These are phyloP conservation scores for Gymnocephalus cernua DNA, from an alignment of 2,113 vertebrate genomes.

Conservation along the genomic window DNA sequence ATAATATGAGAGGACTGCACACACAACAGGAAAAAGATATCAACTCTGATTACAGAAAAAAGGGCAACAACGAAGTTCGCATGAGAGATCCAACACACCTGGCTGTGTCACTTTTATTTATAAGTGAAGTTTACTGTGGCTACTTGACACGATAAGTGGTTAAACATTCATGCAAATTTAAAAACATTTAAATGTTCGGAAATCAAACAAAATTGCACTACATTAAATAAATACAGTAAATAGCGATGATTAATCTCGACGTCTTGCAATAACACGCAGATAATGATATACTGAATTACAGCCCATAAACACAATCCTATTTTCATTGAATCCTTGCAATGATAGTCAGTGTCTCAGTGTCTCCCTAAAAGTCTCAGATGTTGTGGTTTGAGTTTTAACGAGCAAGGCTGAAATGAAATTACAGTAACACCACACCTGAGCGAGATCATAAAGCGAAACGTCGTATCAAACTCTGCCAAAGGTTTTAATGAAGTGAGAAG, in stretches of 20 bases:
- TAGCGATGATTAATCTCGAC: neutral
- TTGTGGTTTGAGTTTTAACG: conserved; percentile 39
- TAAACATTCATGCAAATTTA: neutral
- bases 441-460: conserved; percentile 36
- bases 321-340: neutral
- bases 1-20: conserved; percentile 22
- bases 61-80: neutral
- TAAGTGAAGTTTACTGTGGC: neutral
- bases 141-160: conserved; percentile 10
- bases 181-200: neutral
- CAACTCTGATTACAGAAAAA: conserved; percentile 3
- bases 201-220: conserved; percentile 14
- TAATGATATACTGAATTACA: neutral
- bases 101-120: neutral
- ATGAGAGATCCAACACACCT: conserved; percentile 14
- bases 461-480: conserved; percentile 39
- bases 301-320: neutral
- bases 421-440: conserved; percentile 64
- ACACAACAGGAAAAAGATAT: conserved; percentile 19
- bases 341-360: neutral
- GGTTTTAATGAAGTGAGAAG: conserved; percentile 67
- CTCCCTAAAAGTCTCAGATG: conserved; percentile 25
- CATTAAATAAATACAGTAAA: conserved; percentile 30
- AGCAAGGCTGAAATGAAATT: conserved; percentile 31
- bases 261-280: neutral